Percentiles rank a stretch among this genome's conserved stretches.
Evolutionary conservation across 2,888 invertebrate species (phyloP).

Genomic region (Pharmacophagus antenor): DNA sequence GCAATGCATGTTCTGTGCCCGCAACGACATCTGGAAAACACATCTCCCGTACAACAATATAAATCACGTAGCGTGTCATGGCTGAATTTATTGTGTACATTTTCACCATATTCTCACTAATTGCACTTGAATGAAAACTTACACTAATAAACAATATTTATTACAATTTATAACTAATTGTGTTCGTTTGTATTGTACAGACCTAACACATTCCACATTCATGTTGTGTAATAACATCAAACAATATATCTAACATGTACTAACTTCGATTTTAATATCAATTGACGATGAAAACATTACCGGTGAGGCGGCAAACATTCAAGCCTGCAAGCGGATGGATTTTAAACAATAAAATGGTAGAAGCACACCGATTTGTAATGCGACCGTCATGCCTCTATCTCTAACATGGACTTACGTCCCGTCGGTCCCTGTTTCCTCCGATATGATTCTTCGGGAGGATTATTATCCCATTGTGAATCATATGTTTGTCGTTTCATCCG

Average conservation of each 20-base stretch:
- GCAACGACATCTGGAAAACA: constrained; percentile 54
- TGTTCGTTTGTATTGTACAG: constrained; percentile 60
- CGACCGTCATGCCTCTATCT: constrained; percentile 59
- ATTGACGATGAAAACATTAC: constrained; percentile 75
- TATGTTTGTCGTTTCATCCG: constrained; percentile 71
- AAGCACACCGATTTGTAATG: constrained; percentile 76
- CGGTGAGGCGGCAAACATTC: constrained; percentile 65
- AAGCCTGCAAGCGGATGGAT: constrained; percentile 74
- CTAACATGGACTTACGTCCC: constrained; percentile 82
- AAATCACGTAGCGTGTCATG: constrained; percentile 29
- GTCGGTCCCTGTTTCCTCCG: constrained; percentile 83
- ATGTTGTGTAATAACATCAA: constrained; percentile 50
- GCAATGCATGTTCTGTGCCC: constrained; percentile 71
- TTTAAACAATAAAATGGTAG: constrained; percentile 45
- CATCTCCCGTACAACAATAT: constrained; percentile 42
- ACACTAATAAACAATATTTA: constrained; percentile 12
- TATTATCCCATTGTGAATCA: constrained; percentile 65
- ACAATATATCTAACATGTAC: constrained; percentile 45
- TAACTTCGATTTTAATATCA: constrained; percentile 37
- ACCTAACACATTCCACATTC: constrained; percentile 66
- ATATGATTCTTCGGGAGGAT: constrained; percentile 72
- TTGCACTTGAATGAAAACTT: constrained; percentile 40
- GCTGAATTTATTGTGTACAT: constrained; percentile 61
- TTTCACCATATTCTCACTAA: constrained; percentile 36
- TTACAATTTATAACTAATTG: constrained; percentile 17